Evolutionary conservation across 2,797 vertebrate species (phyloP).

Genomic region (Uromys caudimaculatus): DNA sequence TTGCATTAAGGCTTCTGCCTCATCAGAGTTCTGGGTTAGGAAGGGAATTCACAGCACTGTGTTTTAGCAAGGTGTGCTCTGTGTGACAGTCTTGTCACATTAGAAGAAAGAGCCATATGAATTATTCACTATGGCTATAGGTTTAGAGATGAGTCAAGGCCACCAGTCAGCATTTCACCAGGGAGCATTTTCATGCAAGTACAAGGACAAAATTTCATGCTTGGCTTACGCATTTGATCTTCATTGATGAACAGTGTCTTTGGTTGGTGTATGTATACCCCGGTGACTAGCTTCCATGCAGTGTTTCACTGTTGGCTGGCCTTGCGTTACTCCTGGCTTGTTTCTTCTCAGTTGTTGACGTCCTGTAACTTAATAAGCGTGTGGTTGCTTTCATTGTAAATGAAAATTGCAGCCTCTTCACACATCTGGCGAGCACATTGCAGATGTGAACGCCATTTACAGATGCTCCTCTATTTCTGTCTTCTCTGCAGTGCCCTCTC

Average conservation of each 20-base stretch:
- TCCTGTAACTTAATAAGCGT: background rate
- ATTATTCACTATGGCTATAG: background rate
- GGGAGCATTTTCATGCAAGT: background rate
- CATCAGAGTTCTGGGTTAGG: background rate
- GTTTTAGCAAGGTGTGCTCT: background rate
- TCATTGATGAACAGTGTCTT: background rate
- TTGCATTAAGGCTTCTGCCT: background rate
- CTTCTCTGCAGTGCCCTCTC: background rate
- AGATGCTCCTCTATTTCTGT: background rate
- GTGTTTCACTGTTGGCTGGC: background rate
- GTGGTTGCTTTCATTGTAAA: background rate
- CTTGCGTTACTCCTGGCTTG: background rate
- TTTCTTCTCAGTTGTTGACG: conserved; percentile 4
- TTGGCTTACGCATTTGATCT: background rate
- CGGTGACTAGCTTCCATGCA: background rate
- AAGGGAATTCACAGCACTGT: background rate
- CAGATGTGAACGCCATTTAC: background rate
- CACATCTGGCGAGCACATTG: background rate
- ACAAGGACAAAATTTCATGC: background rate
- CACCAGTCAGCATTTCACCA: background rate
- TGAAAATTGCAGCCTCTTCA: background rate
- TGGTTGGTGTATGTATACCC: background rate
- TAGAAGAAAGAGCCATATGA: background rate
- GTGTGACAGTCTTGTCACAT: background rate
- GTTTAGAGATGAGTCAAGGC: background rate